Base-by-base conservation (phyloP, 1,140 invertebrate species). In the Lucilia sericata region DNA sequence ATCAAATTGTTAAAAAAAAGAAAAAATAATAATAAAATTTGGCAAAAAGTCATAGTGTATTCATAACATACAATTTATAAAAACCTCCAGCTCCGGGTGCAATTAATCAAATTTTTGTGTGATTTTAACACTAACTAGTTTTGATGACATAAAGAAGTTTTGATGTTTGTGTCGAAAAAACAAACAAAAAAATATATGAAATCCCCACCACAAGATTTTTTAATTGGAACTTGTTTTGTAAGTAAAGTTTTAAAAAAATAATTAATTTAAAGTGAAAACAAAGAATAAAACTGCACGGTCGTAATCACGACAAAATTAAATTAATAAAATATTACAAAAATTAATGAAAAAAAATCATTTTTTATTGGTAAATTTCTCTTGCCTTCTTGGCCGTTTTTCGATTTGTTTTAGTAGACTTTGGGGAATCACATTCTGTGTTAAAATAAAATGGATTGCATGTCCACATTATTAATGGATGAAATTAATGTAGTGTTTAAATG, bases 61-160 rank as follows among this genome's bases (percentile, higher is more conserved):
- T 60, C 65, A 21, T 5, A 70, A 70, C 65, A 21, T 30, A 30
- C 25, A 30, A 30, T 2, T 2, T 30, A 30, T 2, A 30, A 70
- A 10, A 55, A 10, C 4, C 65, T 10, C 65, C 65, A 25, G 65
- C 65, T 21, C 19, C 10, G 9, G n/a, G 7, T 7, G 19, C 65
- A 70, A 70, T 70, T 70, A 70, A 70, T 70, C 65, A 70, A 70
- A 21, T 70, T 70, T 70, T 70, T 70, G n/a, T 70, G n/a, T 25
- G 65, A 21, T 70, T 70, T 70, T 70, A 19, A 0, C 9, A 19
- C 65, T 21, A 70, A 70, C 21, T 70, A 12, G 65, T 8, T 70
- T 70, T 70, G 65, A 70, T 70, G 65, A 70, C n/a, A 70, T 70
- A 10, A 70, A 70, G 21, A 70, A 70, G 21, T 12, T 49, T 65